phyloP scores from a whole-genome alignment of 2,888 invertebrate species.

The Galerucella pusilla region DNA sequence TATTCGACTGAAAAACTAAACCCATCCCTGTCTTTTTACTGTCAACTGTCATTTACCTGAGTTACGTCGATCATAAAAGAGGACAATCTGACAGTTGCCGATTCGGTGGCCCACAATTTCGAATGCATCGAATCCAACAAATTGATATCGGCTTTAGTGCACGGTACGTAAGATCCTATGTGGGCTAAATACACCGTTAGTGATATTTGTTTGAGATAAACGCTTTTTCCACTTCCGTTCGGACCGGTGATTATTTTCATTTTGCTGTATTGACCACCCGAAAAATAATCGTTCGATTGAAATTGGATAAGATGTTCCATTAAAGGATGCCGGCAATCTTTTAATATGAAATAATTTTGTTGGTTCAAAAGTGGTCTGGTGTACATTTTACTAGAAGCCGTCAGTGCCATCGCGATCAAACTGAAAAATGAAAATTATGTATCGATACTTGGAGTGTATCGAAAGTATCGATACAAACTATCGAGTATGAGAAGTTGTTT shows the following conservation, averaged over 20 bases:
- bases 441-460: too few relatives aligned
- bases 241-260: constrained; percentile 89
- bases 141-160: constrained; percentile 77
- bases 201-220: constrained; percentile 87
- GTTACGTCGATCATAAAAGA: constrained; percentile 87
- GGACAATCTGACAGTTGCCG: constrained; percentile 82
- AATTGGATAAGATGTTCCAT: constrained; percentile 74
- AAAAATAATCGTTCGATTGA: constrained; percentile 79
- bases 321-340: constrained; percentile 78
- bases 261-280: constrained; percentile 68
- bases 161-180: constrained; percentile 91
- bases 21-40: too few relatives aligned
- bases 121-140: constrained; percentile 80
- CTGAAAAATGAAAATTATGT: constrained; percentile 47
- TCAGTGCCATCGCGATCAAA: constrained; percentile 62
- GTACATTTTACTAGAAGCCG: constrained; percentile 60
- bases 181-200: constrained; percentile 87
- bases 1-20: too few relatives aligned
- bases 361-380: constrained; percentile 60
- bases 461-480: too few relatives aligned
- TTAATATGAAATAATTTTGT: constrained; percentile 59
- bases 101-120: constrained; percentile 80
- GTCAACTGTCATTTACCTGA: constrained; percentile 70
- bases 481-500: neutral
- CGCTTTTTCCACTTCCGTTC: constrained; percentile 92